These are phyloP conservation scores for Griposia aprilina DNA, from an alignment of 2,888 invertebrate genomes.

Conservation along the genomic window DNA sequence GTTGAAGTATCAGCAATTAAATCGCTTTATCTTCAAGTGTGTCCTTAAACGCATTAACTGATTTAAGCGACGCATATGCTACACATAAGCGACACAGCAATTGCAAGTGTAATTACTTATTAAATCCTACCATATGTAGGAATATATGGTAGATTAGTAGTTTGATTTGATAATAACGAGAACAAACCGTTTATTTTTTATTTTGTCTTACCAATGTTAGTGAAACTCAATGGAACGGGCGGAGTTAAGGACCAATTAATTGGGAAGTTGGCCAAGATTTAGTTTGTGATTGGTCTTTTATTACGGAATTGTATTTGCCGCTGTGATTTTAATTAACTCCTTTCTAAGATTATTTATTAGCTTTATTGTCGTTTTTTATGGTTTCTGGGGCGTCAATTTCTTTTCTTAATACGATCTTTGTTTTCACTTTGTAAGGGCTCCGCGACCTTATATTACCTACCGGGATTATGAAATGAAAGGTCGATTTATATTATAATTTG, in stretches of 20 bases:
- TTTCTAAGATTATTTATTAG: background rate
- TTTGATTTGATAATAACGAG: background rate
- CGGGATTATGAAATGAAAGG: background rate
- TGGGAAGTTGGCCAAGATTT: slow-evolving; percentile 2
- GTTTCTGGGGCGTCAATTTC: background rate
- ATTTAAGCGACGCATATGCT: background rate
- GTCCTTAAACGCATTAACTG: slow-evolving; percentile 15
- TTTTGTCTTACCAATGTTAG: slow-evolving; percentile 9
- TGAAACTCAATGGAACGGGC: background rate
- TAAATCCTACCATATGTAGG: no score
- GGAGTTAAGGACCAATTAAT: slow-evolving; percentile 14
- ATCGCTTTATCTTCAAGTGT: slow-evolving; percentile 18
- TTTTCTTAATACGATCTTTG: background rate
- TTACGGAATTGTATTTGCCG: background rate
- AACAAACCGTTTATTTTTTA: slow-evolving; percentile 7
- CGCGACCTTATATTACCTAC: background rate
- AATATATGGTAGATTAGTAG: no score
- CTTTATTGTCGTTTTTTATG: background rate
- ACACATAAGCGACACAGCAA: background rate
- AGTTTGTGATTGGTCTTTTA: slow-evolving; percentile 10
- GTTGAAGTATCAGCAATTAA: slow-evolving; percentile 31
- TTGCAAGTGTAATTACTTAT: no score
- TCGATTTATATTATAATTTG: background rate
- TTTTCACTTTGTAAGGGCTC: background rate
- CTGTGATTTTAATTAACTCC: slow-evolving; percentile 8